Percentiles rank a stretch among this genome's conserved stretches.
phyloP scores from a whole-genome alignment of 2,888 invertebrate species.

The Noctua pronuba region DNA sequence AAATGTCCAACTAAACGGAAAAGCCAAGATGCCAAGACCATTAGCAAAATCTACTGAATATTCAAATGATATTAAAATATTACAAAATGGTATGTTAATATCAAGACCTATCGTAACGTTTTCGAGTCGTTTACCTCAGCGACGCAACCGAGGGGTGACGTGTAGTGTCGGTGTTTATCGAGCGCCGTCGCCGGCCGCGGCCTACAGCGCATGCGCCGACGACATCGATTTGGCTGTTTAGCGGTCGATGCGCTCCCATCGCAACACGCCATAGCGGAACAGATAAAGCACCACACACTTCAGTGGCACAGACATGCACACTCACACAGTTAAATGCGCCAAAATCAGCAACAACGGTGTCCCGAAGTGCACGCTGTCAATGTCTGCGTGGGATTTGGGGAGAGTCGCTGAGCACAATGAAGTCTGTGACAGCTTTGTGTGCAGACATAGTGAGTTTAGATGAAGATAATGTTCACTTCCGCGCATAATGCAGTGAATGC shows the following conservation, averaged over 20 bases:
- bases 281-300: conserved; percentile 54
- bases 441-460: conserved; percentile 9
- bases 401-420: conserved; percentile 38
- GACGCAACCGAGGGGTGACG: conserved; percentile 80
- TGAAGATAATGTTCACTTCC: conserved; percentile 18
- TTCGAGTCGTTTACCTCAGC: conserved; percentile 84
- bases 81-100: conserved; percentile 63
- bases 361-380: conserved; percentile 28
- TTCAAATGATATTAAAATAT: conserved; percentile 57
- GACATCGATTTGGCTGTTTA: conserved; percentile 73
- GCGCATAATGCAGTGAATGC: conserved; percentile 1
- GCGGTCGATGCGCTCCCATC: conserved; percentile 72
- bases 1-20: conserved; percentile 27
- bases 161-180: conserved; percentile 77
- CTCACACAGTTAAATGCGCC: conserved; percentile 41
- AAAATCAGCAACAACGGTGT: conserved; percentile 38
- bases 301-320: conserved; percentile 46
- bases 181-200: conserved; percentile 63
- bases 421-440: conserved; percentile 29
- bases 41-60: conserved; percentile 43
- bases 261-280: conserved; percentile 62
- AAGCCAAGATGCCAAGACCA: conserved; percentile 28
- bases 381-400: conserved; percentile 33
- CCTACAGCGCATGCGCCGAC: conserved; percentile 76
- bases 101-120: conserved; percentile 87